A percentile compares a stretch with the other conserved stretches of the same genome.
Evolutionary conservation across 2,888 invertebrate species (phyloP).

Genomic region (Iphiclides podalirius): DNA sequence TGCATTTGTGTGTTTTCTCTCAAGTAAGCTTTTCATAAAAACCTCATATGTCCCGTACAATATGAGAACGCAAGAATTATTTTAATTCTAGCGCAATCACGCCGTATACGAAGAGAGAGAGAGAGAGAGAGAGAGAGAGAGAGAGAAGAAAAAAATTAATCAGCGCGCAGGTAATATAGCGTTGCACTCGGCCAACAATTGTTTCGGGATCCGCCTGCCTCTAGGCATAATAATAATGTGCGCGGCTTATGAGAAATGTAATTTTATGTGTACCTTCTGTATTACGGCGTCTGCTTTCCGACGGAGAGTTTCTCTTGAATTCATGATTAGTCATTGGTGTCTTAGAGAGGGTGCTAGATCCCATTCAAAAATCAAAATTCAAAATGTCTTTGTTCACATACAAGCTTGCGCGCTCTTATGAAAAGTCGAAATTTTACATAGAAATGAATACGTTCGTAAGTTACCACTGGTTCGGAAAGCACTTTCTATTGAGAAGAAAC

Average conservation of each 20-base stretch:
- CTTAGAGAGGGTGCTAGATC: too few relatives aligned
- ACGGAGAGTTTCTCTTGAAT: neutral
- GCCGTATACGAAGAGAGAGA: neutral
- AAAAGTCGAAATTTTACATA: too few relatives aligned
- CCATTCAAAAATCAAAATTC: too few relatives aligned
- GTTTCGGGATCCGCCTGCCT: conserved; percentile 28
- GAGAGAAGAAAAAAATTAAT: conserved; percentile 20
- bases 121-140: too few relatives aligned
- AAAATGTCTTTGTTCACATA: too few relatives aligned
- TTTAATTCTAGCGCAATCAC: conserved; percentile 15
- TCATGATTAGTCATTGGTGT: neutral
- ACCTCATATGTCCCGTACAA: neutral
- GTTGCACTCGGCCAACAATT: conserved; percentile 21
- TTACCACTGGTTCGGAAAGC: too few relatives aligned
- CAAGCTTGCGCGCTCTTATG: too few relatives aligned
- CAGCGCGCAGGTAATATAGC: conserved; percentile 12
- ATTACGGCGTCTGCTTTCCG: neutral
- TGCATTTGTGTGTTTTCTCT: too few relatives aligned
- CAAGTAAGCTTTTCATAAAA: neutral
- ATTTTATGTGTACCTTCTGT: conserved; percentile 21
- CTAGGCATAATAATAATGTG: conserved; percentile 31
- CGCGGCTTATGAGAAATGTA: conserved; percentile 36
- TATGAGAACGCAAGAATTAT: conserved; percentile 10
- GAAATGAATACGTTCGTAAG: too few relatives aligned
- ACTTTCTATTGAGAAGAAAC: too few relatives aligned